Conservation (phyloP, 2,888 invertebrate genomes). For the Lithophane semibrunnea region DNA sequence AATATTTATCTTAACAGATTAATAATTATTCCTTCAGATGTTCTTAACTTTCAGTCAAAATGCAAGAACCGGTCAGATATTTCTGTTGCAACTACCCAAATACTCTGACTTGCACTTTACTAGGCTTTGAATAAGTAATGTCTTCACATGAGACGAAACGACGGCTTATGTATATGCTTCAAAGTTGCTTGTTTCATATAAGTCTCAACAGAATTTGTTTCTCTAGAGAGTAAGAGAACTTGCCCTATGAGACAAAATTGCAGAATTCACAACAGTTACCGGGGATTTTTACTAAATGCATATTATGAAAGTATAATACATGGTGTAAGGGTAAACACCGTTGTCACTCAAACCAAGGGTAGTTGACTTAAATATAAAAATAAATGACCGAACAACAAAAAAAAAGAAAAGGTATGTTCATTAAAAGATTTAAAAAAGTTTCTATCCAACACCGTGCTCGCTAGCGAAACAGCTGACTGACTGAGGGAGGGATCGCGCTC, state of each 20-base stretch:
- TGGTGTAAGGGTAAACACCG: too few species aligned
- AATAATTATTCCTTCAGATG: neutral
- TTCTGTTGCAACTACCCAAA: neutral
- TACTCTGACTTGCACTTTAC: neutral
- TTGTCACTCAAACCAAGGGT: too few species aligned
- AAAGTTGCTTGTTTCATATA: neutral
- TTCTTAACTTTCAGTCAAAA: neutral
- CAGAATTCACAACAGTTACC: neutral
- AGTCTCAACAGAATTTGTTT: neutral
- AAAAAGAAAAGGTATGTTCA: too few species aligned
- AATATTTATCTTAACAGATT: neutral
- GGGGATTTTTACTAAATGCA: neutral
- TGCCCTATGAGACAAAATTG: neutral
- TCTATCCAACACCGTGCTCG: too few species aligned
- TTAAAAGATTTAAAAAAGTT: too few species aligned
- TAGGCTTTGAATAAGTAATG: constrained; percentile 5
- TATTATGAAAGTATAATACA: too few species aligned
- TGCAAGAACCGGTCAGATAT: neutral
- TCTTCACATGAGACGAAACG: neutral
- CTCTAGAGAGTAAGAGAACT: neutral
- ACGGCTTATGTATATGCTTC: neutral
- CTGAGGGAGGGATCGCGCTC: too few species aligned
- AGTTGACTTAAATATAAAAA: too few species aligned
- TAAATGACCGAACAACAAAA: too few species aligned
- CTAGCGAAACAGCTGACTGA: too few species aligned